Evolutionary conservation across 1,140 invertebrate genomes (phyloP).

Genomic region (Helicoverpa armigera): DNA sequence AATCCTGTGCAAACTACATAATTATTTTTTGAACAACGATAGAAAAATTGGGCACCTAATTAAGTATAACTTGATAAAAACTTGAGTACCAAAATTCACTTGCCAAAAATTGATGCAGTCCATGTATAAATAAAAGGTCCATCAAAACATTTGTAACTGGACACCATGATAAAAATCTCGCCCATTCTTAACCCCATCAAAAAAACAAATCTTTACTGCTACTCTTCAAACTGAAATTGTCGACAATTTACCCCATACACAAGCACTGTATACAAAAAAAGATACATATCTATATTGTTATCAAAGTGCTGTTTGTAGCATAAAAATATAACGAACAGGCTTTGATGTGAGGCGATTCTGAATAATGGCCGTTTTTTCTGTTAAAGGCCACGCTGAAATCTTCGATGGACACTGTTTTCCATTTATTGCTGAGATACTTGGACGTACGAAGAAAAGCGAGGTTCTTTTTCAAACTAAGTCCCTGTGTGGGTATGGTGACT

Average conservation of each 20-base stretch:
- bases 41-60: no score
- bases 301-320: constrained; percentile 39
- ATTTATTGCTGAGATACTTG: constrained; percentile 26
- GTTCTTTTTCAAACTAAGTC: no score
- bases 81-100: no score
- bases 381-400: constrained; percentile 45
- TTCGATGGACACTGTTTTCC: constrained; percentile 48
- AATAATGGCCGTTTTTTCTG: constrained; percentile 42
- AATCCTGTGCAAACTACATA: no score
- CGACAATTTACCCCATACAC: constrained; percentile 25
- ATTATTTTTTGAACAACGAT: no score
- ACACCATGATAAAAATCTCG: not conserved
- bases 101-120: no score
- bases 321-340: constrained; percentile 48
- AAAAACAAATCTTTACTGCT: not conserved
- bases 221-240: constrained; percentile 10
- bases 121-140: no score
- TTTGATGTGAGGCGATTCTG: constrained; percentile 43
- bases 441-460: not conserved
- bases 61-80: no score
- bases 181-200: not conserved
- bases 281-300: constrained; percentile 34
- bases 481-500: no score
- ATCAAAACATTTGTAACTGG: not conserved
- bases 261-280: constrained; percentile 17